Evolutionary conservation across 2,888 invertebrate genomes (phyloP), one percentile per base, ranked within the genome.

Genomic region (Brachyptera putata): DNA sequence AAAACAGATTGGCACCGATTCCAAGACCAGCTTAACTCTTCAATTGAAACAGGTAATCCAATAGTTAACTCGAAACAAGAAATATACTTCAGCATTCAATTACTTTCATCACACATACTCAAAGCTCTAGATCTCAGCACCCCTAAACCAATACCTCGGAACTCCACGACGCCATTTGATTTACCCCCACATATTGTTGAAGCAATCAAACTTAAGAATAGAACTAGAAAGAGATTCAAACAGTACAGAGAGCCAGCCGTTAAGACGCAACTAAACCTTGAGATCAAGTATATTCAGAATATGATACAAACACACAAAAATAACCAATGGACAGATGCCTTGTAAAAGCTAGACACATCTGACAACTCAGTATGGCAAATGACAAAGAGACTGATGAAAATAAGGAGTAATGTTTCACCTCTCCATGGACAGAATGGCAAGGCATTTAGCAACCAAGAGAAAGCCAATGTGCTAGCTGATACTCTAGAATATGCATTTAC

Each of bases 391-490:
- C 18, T 57, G 2, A 26, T 16, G 1, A 36, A 4, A 7, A 2
- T 2, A 3, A n/a, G 1, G 1, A 4, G 7, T 3, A 11, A 3
- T 9, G 16, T 41, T 1, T 43, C 57, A 1, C 57, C 48, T 1
- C n/a, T 48, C 16, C 30, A 49, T 14, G n/a, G 22, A 2, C 5
- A 25, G 13, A 9, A 30, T 11, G 16, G 14, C 3, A 48, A 34
- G 16, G 48, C 57, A 9, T 16, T 11, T n/a, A 26, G 24, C 11
- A 25, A 24, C 7, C 14, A 21, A 7, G 57, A 57, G 2, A 57
- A 57, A 49, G 48, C 57, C 36, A 22, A 57, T 4, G 16, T 22
- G 11, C 18, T 57, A 2, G 48, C 48, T 3, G 22, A 26, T 16
- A 30, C 16, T 18, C 34, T 21, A 5, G 9, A 46, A 14, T 1